A percentile compares a stretch with the other conserved stretches of the same genome.
Conservation (phyloP, 2,797 vertebrate genomes). For the Mus minutoides region DNA sequence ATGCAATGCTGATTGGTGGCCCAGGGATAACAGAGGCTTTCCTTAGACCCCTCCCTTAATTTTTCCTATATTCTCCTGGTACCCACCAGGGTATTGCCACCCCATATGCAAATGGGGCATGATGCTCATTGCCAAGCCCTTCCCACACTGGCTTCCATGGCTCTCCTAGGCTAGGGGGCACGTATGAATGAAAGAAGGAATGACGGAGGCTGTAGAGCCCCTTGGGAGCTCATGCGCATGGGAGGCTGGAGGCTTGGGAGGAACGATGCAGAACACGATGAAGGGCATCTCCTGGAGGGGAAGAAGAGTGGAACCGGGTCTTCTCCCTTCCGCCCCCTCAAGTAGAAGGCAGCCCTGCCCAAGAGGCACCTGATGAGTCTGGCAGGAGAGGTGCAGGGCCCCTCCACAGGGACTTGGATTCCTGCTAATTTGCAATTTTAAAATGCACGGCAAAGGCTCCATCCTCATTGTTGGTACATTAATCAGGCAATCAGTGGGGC, state of each 20-base stretch:
- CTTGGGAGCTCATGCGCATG: background rate
- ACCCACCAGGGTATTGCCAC: background rate
- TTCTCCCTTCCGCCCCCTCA: background rate
- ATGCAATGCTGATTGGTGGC: background rate
- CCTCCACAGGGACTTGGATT: background rate
- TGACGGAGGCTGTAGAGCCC: background rate
- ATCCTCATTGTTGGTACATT: slow-evolving; percentile 56
- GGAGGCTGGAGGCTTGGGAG: background rate
- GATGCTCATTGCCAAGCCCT: background rate
- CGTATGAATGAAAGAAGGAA: background rate
- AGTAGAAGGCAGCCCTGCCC: background rate
- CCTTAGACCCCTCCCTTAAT: background rate
- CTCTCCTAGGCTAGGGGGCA: background rate
- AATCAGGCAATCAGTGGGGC: slow-evolving; percentile 57
- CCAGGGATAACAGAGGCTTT: background rate
- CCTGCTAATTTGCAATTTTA: slow-evolving; percentile 67
- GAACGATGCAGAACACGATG: background rate
- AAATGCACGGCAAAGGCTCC: slow-evolving; percentile 49
- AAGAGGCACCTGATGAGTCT: background rate
- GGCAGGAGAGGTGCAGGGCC: background rate
- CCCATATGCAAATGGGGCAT: background rate
- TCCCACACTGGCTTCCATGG: background rate
- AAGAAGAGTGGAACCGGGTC: background rate
- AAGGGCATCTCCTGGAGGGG: background rate
- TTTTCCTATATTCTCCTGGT: too few species aligned